Base-by-base conservation (phyloP, 2,797 vertebrate species). In the Philypnodon macrostomus region DNA sequence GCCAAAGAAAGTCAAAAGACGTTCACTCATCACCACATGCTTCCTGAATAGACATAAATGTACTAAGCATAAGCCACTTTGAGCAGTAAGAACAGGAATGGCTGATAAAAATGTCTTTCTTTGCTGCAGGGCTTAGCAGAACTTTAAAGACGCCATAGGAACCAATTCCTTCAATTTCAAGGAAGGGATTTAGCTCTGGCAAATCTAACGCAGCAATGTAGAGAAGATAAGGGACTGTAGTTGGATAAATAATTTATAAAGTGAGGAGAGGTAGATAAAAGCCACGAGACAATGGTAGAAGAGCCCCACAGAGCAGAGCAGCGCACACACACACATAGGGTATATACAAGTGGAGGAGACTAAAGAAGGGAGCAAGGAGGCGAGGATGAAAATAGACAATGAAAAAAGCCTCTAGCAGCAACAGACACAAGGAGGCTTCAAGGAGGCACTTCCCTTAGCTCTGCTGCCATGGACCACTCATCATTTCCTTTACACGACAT, bases 161-260 rank as follows among this genome's bases (percentile, higher is more conserved):
- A 49, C 55, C 47, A 26, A 47, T 58, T 67, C 47, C 11, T 51
- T 39, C 19, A 39, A 39, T 24, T 47, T 58, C 46, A 59, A 72
- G 53, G 32, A 58, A 23, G 34, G 70, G 76, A 80, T 75, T 85
- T 70, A 72, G 50, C 64, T 56, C 47, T 9, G 39, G 67, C 60
- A 73, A 62, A 80, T 75, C 57, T 60, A 65, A 47, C 63, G 67
- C 42, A 48, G 71, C 53, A 56, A 64, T n/a, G 16, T 16, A 41
- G 57, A 30, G 54, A 39, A 70, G 81, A 85, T 85, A 82, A 84
- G 73, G 42, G 13, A 66, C 47, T 42, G 49, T 50, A 41, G 26
- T 11, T 34, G 51, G 41, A 84, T 85, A 64, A 82, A 87, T 88
- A 67, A 87, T 87, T 86, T 70, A 87, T 76, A 58, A 10, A 44